Conservation (phyloP, 2,113 vertebrate species). For the Vulpes lagopus region DNA sequence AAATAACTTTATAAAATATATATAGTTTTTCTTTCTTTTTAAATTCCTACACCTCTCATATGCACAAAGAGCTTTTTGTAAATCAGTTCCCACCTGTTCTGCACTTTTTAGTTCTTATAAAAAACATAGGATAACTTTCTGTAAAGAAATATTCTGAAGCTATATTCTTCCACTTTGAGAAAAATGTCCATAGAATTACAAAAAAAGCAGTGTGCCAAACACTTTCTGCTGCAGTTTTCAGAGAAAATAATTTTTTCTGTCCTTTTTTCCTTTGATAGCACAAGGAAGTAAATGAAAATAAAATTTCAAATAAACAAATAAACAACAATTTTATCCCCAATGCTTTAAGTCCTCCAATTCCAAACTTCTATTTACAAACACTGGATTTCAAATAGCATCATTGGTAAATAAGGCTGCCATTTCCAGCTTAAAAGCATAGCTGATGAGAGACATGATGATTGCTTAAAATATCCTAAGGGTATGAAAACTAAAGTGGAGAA, state of each 20-base stretch:
- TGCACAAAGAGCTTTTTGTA: background rate
- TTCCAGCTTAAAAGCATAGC: slow-evolving; percentile 77
- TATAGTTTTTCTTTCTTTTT: background rate
- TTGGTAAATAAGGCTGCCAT: slow-evolving; percentile 76
- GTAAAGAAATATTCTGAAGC: background rate
- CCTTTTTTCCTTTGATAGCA: background rate
- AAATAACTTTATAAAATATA: slow-evolving; percentile 11
- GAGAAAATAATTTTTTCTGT: slow-evolving; percentile 45
- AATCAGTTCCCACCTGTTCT: slow-evolving; percentile 33
- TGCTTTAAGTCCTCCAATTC: slow-evolving; percentile 62
- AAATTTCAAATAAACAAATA: slow-evolving; percentile 2
- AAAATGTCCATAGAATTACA: slow-evolving; percentile 37
- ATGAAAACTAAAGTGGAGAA: slow-evolving; percentile 77
- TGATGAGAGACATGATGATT: slow-evolving; percentile 77
- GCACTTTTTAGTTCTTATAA: slow-evolving; percentile 3
- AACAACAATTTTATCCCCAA: slow-evolving; percentile 12
- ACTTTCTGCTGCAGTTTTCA: slow-evolving; percentile 48
- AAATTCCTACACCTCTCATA: background rate
- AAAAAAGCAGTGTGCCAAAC: background rate
- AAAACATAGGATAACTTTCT: slow-evolving; percentile 5
- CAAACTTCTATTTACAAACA: slow-evolving; percentile 79
- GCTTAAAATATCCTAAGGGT: slow-evolving; percentile 75
- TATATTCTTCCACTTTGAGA: slow-evolving; percentile 42
- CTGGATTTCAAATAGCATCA: slow-evolving; percentile 71
- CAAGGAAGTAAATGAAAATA: background rate